Evolutionary conservation across 2,888 invertebrate genomes (phyloP).

Genomic region (Gandaritis pyraliata): DNA sequence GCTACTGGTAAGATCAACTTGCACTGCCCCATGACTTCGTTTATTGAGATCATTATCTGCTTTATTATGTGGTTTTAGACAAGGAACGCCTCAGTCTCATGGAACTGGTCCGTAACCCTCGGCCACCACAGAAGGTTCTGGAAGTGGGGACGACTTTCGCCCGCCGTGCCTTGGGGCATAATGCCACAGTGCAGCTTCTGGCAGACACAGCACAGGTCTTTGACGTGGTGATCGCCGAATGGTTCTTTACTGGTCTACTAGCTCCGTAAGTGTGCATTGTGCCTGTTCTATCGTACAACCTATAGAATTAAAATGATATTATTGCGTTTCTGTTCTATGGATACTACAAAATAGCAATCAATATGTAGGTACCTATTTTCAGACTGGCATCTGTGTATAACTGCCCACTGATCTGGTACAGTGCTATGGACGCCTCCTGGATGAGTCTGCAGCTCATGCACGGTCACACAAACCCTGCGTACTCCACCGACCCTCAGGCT

Average conservation of each 20-base stretch:
- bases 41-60: no score
- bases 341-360: no score
- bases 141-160: conserved; percentile 47
- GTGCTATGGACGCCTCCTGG: conserved; percentile 56
- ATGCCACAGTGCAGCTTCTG: conserved; percentile 51
- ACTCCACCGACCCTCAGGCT: conserved; percentile 47
- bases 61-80: conserved; percentile 25
- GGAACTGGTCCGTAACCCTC: conserved; percentile 42
- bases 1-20: conserved; percentile 8
- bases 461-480: conserved; percentile 52
- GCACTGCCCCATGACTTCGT: no score
- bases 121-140: conserved; percentile 46
- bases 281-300: no score
- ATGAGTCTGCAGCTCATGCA: conserved; percentile 55
- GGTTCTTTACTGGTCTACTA: conserved; percentile 60
- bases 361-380: neutral
- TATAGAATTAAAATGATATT: no score
- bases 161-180: conserved; percentile 52
- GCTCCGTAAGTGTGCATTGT: conserved; percentile 59
- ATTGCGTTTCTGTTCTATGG: no score
- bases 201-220: conserved; percentile 46
- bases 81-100: conserved; percentile 32
- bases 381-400: conserved; percentile 59
- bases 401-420: conserved; percentile 66
- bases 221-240: conserved; percentile 61